Evolutionary conservation across 2,888 invertebrate genomes (phyloP).

Genomic region (Aspidiotus destructor): DNA sequence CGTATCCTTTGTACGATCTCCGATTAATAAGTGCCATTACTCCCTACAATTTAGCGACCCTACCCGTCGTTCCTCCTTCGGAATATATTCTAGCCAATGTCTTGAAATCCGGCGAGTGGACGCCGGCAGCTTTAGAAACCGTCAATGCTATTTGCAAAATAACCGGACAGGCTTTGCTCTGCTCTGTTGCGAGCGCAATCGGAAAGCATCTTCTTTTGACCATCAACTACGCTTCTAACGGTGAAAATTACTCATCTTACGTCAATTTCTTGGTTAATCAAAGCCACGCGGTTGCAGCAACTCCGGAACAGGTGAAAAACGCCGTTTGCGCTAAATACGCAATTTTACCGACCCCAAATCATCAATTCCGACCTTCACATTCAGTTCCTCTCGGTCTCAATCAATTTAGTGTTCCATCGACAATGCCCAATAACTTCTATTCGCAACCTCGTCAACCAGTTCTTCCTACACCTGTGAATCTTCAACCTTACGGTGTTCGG

Average conservation of each 20-base stretch:
- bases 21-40: constrained; percentile 1
- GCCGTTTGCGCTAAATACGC: neutral
- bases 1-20: neutral
- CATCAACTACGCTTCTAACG: neutral
- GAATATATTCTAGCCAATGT: constrained; percentile 10
- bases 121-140: too few species aligned
- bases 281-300: neutral
- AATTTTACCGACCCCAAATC: too few species aligned
- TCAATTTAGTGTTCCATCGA: too few species aligned
- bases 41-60: neutral
- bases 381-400: too few species aligned
- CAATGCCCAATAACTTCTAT: too few species aligned
- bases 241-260: neutral
- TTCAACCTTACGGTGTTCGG: neutral
- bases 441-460: neutral
- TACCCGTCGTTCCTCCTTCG: neutral
- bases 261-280: neutral
- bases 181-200: too few species aligned
- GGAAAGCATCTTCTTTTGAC: too few species aligned
- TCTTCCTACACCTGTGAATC: neutral
- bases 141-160: too few species aligned
- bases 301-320: neutral
- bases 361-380: too few species aligned
- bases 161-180: too few species aligned
- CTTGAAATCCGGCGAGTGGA: too few species aligned